phyloP scores from a whole-genome alignment of 2,113 vertebrate genomes.

The Zosterops pallidus region DNA sequence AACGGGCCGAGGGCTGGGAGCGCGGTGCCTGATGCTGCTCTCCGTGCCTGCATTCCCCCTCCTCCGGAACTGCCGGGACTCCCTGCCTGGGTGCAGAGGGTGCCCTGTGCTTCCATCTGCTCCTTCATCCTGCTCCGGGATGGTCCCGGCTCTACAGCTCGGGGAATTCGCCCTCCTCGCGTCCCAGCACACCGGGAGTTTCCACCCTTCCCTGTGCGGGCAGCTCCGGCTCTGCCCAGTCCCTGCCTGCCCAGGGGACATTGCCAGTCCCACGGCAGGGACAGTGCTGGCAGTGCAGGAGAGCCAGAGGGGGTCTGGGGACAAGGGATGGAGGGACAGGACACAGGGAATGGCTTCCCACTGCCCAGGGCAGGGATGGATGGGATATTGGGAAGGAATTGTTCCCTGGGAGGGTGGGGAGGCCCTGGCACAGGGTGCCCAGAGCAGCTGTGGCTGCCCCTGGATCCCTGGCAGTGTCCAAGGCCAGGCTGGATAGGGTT shows the following conservation, averaged over 20 bases:
- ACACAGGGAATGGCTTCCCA: not conserved
- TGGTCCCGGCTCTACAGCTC: not conserved
- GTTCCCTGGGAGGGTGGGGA: rapidly evolving
- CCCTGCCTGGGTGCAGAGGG: not conserved
- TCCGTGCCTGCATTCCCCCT: not conserved
- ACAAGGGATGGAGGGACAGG: not conserved
- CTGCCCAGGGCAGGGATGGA: rapidly evolving
- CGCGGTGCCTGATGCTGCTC: not conserved
- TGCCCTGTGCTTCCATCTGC: rapidly evolving
- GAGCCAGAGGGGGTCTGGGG: not conserved
- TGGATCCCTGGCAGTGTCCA: not conserved
- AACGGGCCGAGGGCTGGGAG: not conserved
- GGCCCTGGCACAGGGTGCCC: not conserved
- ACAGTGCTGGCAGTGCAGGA: not conserved
- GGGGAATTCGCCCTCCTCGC: not conserved
- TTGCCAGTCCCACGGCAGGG: not conserved
- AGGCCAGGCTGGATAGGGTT: not conserved
- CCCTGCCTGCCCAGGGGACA: not conserved
- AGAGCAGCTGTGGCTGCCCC: not conserved
- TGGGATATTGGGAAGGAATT: not conserved
- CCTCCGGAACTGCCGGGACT: not conserved
- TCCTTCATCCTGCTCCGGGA: not conserved
- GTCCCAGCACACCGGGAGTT: not conserved
- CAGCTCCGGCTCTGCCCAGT: not conserved
- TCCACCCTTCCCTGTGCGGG: not conserved